These are phyloP conservation scores for Tricholaema leucomelas DNA, from an alignment of 2,113 vertebrate species.

Conservation along the genomic window DNA sequence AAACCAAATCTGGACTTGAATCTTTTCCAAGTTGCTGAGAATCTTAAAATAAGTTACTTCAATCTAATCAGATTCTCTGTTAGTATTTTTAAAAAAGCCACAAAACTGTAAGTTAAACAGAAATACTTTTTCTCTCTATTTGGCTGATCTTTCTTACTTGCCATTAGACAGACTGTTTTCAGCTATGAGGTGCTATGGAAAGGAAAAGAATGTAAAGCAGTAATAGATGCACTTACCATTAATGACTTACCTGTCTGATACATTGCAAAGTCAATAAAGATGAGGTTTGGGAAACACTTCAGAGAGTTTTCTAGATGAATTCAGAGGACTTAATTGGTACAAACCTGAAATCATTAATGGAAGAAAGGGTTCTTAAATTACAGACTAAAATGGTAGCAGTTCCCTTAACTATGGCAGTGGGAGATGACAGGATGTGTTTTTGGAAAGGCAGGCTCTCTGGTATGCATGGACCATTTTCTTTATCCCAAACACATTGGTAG, in stretches of 20 bases:
- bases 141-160: background rate
- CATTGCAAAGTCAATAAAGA: background rate
- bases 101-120: background rate
- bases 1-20: background rate
- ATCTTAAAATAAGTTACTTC: slow-evolving; percentile 11
- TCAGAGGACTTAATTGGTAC: background rate
- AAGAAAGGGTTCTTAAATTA: background rate
- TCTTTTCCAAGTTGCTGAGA: slow-evolving; percentile 4
- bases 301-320: background rate
- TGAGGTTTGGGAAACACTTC: background rate
- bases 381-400: background rate
- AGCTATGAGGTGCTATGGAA: background rate
- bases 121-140: slow-evolving; percentile 11
- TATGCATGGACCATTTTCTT: background rate
- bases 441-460: fast-evolving
- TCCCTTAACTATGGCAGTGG: background rate
- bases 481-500: background rate
- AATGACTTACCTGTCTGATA: background rate
- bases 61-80: background rate
- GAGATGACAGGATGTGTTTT: background rate
- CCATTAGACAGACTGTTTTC: background rate
- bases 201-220: background rate
- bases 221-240: background rate
- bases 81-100: background rate
- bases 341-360: background rate